Conservation (phyloP, 2,888 invertebrate genomes). For the Acanthosepion esculentum region DNA sequence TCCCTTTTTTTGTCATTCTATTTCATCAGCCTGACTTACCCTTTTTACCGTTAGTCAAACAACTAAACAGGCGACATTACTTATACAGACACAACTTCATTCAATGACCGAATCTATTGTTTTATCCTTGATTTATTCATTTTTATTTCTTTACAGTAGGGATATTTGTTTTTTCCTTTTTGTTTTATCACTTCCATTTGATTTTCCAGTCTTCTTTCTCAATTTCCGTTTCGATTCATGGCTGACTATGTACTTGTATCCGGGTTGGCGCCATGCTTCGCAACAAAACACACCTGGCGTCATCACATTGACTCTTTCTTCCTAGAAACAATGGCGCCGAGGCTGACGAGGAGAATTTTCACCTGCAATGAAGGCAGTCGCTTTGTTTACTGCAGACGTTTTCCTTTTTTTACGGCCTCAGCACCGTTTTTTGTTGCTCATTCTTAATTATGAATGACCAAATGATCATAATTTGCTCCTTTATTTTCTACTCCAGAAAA, state of each 20-base stretch:
- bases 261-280: not conserved
- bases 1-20: not conserved
- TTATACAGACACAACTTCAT: not conserved
- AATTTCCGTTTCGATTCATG: not conserved
- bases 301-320: not conserved
- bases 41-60: not conserved
- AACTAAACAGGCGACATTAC: not conserved
- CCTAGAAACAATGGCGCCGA: not conserved
- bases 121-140: not conserved
- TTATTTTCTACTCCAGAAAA: not conserved
- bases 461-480: not conserved
- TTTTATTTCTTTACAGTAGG: not conserved
- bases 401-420: not conserved
- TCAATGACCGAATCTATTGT: not conserved
- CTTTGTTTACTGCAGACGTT: not conserved
- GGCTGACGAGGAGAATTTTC: not conserved
- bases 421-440: not conserved
- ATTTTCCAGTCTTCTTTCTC: not conserved
- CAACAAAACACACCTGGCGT: not conserved
- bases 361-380: not conserved
- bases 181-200: not conserved
- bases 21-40: not conserved
- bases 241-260: not conserved
- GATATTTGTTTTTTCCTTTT: not conserved
- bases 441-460: not conserved